A percentile compares a stretch with the other conserved stretches of the same genome.
Evolutionary conservation across 2,888 invertebrate genomes (phyloP).

Genomic region (Sturmia bella): DNA sequence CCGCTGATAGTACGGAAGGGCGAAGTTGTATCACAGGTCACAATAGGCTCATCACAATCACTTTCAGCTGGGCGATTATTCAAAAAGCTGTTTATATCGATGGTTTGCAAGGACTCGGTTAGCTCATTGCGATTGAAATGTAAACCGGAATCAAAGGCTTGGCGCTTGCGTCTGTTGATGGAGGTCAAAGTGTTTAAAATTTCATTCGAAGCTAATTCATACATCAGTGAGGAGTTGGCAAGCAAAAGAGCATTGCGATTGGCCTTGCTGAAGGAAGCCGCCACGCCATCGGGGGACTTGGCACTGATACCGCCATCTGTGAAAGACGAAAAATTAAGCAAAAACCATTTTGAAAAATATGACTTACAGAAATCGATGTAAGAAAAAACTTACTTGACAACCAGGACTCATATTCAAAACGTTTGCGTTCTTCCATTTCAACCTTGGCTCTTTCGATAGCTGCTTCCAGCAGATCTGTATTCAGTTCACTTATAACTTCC

Average conservation of each 20-base stretch:
- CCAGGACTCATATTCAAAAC: constrained; percentile 92
- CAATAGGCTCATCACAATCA: constrained; percentile 86
- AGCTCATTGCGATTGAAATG: constrained; percentile 85
- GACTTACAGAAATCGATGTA: constrained; percentile 85
- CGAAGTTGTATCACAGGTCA: constrained; percentile 87
- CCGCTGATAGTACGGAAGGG: constrained; percentile 89
- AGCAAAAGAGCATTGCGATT: constrained; percentile 91
- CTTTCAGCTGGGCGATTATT: constrained; percentile 79
- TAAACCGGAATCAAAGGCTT: constrained; percentile 86
- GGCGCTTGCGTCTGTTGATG: constrained; percentile 86
- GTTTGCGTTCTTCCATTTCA: constrained; percentile 88
- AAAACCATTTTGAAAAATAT: constrained; percentile 87
- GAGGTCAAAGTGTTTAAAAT: constrained; percentile 86
- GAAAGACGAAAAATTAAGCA: background rate
- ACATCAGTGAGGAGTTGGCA: constrained; percentile 92
- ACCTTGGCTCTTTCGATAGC: constrained; percentile 91
- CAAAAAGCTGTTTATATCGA: constrained; percentile 89
- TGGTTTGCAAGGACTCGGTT: constrained; percentile 89
- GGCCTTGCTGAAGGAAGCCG: constrained; percentile 95
- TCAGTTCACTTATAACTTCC: constrained; percentile 86
- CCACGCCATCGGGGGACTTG: constrained; percentile 92
- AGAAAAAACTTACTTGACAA: constrained; percentile 84
- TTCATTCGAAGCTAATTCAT: constrained; percentile 93
- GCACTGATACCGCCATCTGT: constrained; percentile 91
- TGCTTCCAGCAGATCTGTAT: constrained; percentile 87